Conservation (phyloP, 2,888 invertebrate genomes). For the Lepas anatifera region DNA sequence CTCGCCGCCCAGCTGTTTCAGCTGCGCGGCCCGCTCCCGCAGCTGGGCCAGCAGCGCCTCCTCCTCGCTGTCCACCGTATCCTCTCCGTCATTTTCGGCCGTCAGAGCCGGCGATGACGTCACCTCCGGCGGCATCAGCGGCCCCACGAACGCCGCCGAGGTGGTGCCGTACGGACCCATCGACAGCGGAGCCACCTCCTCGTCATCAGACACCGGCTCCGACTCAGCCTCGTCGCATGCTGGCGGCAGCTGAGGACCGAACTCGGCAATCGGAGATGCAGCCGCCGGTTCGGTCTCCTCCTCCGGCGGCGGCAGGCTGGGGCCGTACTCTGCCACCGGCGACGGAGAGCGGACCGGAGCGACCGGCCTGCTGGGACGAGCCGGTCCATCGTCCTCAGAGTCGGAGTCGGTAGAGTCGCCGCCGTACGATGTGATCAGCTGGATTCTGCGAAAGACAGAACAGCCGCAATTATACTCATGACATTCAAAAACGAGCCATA, state of each 20-base stretch:
- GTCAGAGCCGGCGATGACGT: background rate
- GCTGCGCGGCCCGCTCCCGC: slow-evolving; percentile 41
- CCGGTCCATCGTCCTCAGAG: background rate
- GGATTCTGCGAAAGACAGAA: background rate
- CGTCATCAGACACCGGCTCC: background rate
- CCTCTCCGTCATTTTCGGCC: slow-evolving; percentile 37
- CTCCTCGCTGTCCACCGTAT: slow-evolving; percentile 38
- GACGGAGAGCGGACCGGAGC: background rate
- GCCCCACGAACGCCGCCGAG: background rate
- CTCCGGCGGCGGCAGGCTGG: background rate
- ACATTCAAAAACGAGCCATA: no score
- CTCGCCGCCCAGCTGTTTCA: slow-evolving; percentile 44
- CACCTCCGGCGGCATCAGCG: background rate
- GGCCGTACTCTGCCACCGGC: background rate
- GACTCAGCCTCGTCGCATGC: no score
- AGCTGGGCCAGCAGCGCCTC: slow-evolving; percentile 35
- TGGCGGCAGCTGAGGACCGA: background rate
- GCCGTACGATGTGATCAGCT: background rate
- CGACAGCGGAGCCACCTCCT: no score
- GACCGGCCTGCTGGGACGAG: background rate
- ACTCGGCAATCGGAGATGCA: no score
- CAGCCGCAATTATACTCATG: no score
- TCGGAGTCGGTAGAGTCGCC: background rate
- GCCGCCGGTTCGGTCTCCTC: background rate
- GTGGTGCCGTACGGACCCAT: background rate